phyloP scores from a whole-genome alignment of 2,113 vertebrate species.

The Osmerus eperlanus region DNA sequence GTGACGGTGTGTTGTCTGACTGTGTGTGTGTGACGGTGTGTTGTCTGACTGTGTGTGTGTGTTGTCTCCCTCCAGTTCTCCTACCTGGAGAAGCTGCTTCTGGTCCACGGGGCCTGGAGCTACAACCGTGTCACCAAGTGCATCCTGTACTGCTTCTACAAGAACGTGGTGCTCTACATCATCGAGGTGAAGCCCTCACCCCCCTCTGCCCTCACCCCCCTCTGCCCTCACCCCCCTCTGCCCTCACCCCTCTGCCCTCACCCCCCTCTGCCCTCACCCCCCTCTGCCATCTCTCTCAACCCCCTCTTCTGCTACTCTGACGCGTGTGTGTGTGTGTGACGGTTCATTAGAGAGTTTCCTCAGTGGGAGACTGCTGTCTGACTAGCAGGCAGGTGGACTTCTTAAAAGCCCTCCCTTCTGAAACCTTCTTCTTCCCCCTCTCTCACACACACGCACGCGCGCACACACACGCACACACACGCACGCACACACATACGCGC shows the following conservation, averaged over 20 bases:
- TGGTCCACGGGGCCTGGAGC: conserved; percentile 98
- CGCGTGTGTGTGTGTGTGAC: background rate
- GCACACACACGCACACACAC: conserved; percentile 38
- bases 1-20: background rate
- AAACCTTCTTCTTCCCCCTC: background rate
- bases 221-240: conserved; percentile 19
- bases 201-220: no score
- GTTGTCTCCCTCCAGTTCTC: conserved; percentile 78
- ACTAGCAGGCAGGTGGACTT: background rate
- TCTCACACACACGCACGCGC: conserved; percentile 25
- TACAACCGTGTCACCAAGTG: conserved; percentile 98
- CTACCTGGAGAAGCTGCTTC: conserved; percentile 91
- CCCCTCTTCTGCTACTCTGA: background rate
- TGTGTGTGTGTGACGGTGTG: background rate
- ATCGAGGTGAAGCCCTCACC: conserved; percentile 84
- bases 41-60: conserved; percentile 1
- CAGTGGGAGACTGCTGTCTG: no score
- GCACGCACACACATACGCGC: conserved; percentile 33
- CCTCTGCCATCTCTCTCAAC: no score
- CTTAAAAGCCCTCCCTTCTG: background rate
- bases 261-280: background rate
- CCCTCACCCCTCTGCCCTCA: background rate
- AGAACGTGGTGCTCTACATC: conserved; percentile 98
- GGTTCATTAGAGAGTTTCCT: background rate
- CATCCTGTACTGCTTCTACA: conserved; percentile 98